Evolutionary conservation across 1,140 invertebrate species (phyloP).

Genomic region (Ooceraea biroi): DNA sequence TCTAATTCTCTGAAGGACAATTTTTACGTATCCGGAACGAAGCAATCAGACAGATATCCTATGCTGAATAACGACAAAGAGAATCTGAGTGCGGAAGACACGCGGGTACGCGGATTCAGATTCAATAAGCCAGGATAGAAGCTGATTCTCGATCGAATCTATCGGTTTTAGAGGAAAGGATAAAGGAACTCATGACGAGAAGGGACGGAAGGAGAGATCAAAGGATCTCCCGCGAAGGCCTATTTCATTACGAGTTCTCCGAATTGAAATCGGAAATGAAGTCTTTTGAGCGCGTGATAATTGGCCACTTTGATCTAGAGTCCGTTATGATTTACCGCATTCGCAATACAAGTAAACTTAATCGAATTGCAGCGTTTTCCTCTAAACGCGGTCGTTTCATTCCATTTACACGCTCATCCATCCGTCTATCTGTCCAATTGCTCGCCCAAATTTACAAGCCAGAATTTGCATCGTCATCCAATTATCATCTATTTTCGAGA

Average conservation of each 20-base stretch:
- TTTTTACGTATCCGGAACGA: neutral
- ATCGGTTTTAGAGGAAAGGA: constrained; percentile 22
- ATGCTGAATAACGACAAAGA: constrained; percentile 21
- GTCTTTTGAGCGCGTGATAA: constrained; percentile 55
- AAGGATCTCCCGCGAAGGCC: constrained; percentile 48
- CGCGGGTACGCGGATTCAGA: constrained; percentile 23
- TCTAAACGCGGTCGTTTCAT: neutral
- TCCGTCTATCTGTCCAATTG: neutral
- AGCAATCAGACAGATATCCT: neutral
- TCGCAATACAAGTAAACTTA: constrained; percentile 15
- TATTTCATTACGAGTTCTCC: constrained; percentile 41
- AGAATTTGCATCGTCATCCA: neutral
- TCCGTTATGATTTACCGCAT: constrained; percentile 15
- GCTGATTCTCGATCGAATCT: constrained; percentile 57
- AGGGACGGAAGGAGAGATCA: constrained; percentile 45
- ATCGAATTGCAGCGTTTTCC: constrained; percentile 36
- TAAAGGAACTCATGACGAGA: constrained; percentile 36
- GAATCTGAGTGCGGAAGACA: constrained; percentile 23
- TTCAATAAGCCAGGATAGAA: constrained; percentile 54
- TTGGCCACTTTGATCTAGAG: constrained; percentile 63
- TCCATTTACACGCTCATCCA: neutral
- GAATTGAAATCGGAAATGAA: constrained; percentile 67
- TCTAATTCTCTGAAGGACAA: constrained; percentile 31
- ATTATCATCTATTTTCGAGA: neutral
- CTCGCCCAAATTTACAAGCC: neutral